A percentile compares a stretch with the other conserved stretches of the same genome.
Conservation (phyloP, 2,113 vertebrate genomes). For the Heterochromis multidens region DNA sequence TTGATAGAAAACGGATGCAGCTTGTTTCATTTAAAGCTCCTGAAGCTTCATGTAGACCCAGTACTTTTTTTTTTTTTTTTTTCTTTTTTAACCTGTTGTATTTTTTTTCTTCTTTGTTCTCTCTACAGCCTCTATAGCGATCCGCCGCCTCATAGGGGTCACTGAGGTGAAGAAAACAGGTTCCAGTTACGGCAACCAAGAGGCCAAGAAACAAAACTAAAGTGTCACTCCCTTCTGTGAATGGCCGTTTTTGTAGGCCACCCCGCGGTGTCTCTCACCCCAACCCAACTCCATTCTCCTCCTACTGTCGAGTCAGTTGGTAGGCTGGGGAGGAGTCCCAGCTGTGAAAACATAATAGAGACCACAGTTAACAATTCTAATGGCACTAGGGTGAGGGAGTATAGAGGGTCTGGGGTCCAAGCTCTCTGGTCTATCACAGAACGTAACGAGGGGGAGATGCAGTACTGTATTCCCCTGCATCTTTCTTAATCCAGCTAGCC, state of each 20-base stretch:
- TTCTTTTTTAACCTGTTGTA: neutral
- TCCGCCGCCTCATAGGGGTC: conserved; percentile 95
- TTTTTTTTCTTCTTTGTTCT: neutral
- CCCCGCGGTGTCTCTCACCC: conserved; percentile 25
- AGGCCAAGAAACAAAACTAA: conserved; percentile 93
- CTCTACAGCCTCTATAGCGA: conserved; percentile 89
- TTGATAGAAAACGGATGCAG: neutral
- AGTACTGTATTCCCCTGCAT: neutral
- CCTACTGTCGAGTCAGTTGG: conserved; percentile 30
- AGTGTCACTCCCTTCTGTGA: conserved; percentile 9
- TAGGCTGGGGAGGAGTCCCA: conserved; percentile 28
- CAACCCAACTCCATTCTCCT: conserved; percentile 37
- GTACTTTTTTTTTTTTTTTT: neutral
- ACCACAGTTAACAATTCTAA: conserved; percentile 42
- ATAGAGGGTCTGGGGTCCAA: conserved; percentile 11
- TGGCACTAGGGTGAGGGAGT: conserved; percentile 15
- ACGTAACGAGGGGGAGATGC: conserved; percentile 15
- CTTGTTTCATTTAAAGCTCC: neutral
- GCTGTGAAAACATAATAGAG: conserved; percentile 45
- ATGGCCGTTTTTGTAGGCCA: neutral
- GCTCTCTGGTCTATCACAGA: conserved; percentile 28
- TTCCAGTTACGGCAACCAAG: conserved; percentile 94
- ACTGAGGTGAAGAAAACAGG: conserved; percentile 96
- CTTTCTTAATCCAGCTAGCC: conserved; percentile 20
- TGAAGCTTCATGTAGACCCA: neutral